Conservation (phyloP, 2,888 invertebrate genomes). For the Thalpophila matura region DNA sequence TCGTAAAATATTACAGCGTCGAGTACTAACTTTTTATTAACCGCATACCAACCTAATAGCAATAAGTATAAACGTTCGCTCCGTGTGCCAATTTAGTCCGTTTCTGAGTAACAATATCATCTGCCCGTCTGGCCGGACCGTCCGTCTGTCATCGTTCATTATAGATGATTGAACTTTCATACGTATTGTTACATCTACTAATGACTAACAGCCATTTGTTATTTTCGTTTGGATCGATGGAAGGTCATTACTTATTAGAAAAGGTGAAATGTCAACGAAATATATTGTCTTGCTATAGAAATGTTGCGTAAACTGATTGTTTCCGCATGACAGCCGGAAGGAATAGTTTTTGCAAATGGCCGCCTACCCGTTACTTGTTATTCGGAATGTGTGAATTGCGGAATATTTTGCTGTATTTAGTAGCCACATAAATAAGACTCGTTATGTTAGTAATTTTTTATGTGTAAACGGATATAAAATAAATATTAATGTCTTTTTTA, state of each 20-base stretch:
- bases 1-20: slow-evolving; percentile 7
- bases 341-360: not conserved
- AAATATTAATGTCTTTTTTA: too few relatives aligned
- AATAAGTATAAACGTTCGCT: slow-evolving; percentile 21
- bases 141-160: slow-evolving; percentile 54
- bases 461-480: too few relatives aligned
- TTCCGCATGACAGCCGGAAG: slow-evolving; percentile 1
- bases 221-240: slow-evolving; percentile 46
- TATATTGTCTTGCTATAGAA: slow-evolving; percentile 30
- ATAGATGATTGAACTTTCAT: slow-evolving; percentile 58
- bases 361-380: not conserved
- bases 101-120: slow-evolving; percentile 51
- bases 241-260: slow-evolving; percentile 29
- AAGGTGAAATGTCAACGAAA: slow-evolving; percentile 14
- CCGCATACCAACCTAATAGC: slow-evolving; percentile 17
- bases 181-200: slow-evolving; percentile 51
- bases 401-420: not conserved
- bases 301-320: not conserved
- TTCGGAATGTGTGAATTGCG: not conserved
- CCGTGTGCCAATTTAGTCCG: slow-evolving; percentile 45
- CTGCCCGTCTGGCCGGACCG: slow-evolving; percentile 21
- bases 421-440: not conserved
- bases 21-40: slow-evolving; percentile 21
- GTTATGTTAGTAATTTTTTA: not conserved
- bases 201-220: slow-evolving; percentile 50